Conservation (phyloP, 2,797 vertebrate species). For the Hyperoplus lanceolatus region DNA sequence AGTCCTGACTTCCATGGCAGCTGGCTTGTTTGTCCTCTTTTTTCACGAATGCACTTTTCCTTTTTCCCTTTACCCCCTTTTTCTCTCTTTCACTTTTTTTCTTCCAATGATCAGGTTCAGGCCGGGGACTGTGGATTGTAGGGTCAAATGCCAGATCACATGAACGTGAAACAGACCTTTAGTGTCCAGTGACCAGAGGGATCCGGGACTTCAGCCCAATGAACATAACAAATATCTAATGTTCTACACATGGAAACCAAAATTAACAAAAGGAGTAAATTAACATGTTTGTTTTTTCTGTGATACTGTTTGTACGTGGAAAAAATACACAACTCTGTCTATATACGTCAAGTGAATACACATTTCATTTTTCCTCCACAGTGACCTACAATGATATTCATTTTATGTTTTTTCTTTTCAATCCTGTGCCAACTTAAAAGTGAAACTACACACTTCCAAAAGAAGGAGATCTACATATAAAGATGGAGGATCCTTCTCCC, state of each 20-base stretch:
- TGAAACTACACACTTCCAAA: constrained; percentile 6
- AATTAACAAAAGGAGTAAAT: too few relatives aligned
- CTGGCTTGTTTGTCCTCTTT: neutral
- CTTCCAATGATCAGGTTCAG: constrained; percentile 64
- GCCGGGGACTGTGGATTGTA: constrained; percentile 23
- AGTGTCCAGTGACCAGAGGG: constrained; percentile 14
- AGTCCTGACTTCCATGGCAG: neutral
- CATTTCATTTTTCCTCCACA: neutral
- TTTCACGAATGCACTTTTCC: constrained; percentile 8
- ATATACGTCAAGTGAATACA: neutral
- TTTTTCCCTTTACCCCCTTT: constrained; percentile 67
- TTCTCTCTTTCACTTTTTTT: constrained; percentile 65
- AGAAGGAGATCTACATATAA: constrained; percentile 20
- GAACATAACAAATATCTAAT: neutral
- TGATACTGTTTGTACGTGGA: too few relatives aligned
- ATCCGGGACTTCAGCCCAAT: constrained; percentile 13
- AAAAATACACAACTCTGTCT: neutral
- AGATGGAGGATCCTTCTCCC: constrained; percentile 18
- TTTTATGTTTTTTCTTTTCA: neutral
- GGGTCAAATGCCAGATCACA: constrained; percentile 33
- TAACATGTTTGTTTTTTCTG: too few relatives aligned
- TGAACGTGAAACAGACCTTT: constrained; percentile 29
- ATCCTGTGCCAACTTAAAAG: constrained; percentile 2
- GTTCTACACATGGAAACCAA: too few relatives aligned
- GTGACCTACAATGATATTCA: constrained; percentile 14